Evolutionary conservation across 2,113 vertebrate genomes (phyloP).

Genomic region (Parus major): DNA sequence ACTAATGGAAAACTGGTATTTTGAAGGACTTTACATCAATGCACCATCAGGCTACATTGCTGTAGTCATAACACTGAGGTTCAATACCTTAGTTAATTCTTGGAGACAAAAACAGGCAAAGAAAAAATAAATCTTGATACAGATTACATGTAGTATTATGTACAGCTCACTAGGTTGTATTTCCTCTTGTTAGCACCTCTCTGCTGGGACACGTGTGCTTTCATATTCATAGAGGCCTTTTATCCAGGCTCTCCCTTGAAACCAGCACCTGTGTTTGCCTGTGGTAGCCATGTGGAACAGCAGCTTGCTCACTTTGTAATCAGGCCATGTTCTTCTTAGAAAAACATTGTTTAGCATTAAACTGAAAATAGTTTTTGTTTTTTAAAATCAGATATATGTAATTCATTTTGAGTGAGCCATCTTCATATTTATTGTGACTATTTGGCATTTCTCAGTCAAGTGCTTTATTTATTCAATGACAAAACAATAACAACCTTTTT

Average conservation of each 20-base stretch:
- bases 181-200: conserved; percentile 60
- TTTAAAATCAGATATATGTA: conserved; percentile 65
- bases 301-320: conserved; percentile 71
- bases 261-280: conserved; percentile 59
- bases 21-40: neutral
- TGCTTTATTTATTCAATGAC: conserved; percentile 35
- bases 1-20: neutral
- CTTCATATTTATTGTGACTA: conserved; percentile 34
- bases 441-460: conserved; percentile 19
- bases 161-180: conserved; percentile 63
- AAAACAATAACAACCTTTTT: conserved; percentile 15
- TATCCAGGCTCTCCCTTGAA: conserved; percentile 58
- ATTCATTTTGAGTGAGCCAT: conserved; percentile 61
- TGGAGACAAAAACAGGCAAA: conserved; percentile 40
- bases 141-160: conserved; percentile 56
- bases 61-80: neutral
- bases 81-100: conserved; percentile 37
- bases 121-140: conserved; percentile 32
- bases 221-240: conserved; percentile 59
- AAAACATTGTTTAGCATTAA: conserved; percentile 31
- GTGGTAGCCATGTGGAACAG: conserved; percentile 68
- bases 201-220: conserved; percentile 48
- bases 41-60: neutral
- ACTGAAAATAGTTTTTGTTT: conserved; percentile 10
- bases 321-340: conserved; percentile 74